Conservation (phyloP, 2,888 invertebrate genomes). For the Drosophila picticornis region DNA sequence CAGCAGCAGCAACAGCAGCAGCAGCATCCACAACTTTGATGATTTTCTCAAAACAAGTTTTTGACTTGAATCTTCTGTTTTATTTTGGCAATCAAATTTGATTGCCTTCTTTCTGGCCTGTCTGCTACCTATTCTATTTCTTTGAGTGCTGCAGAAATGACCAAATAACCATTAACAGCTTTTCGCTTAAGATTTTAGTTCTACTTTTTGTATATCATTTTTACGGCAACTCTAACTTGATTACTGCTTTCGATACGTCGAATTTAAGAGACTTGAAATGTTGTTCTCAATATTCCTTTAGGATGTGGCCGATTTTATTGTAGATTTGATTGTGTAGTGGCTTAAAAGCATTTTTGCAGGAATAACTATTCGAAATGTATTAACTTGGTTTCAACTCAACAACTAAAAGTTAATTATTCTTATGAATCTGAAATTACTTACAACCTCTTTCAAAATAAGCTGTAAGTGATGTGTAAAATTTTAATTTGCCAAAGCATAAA, state of each 20-base stretch:
- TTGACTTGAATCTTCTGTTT: constrained; percentile 58
- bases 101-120: constrained; percentile 21
- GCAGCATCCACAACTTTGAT: constrained; percentile 16
- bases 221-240: constrained; percentile 11
- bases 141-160: constrained; percentile 16
- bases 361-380: not conserved
- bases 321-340: not conserved
- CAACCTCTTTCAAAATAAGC: not conserved
- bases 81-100: constrained; percentile 70
- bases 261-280: not conserved
- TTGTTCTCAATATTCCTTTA: not conserved
- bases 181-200: constrained; percentile 1
- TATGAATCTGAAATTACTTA: not conserved
- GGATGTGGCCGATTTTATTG: not conserved
- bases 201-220: constrained; percentile 22
- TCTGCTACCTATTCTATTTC: constrained; percentile 30
- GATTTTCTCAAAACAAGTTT: constrained; percentile 54
- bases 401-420: not conserved
- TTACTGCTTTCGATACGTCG: constrained; percentile 27
- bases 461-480: not conserved
- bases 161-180: constrained; percentile 20
- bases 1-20: constrained; percentile 10
- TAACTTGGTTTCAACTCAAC: not conserved
- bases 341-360: not conserved
- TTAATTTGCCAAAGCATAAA: not conserved